Evolutionary conservation across 2,797 vertebrate species (phyloP), one percentile per base, ranked within the genome.

Genomic region (Typhlichthys eigenmanni): DNA sequence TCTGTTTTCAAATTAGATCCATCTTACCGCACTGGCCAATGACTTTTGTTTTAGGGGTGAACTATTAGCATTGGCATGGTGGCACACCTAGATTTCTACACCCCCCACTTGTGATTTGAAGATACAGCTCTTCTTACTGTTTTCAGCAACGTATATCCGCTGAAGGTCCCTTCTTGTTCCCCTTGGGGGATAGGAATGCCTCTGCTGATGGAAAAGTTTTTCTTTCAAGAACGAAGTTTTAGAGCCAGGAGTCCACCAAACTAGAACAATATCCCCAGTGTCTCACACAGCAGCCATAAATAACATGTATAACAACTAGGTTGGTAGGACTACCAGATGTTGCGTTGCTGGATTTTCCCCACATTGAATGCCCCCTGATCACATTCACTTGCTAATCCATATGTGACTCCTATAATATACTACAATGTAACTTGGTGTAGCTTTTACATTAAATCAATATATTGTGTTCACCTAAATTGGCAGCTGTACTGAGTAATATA

Each of bases 141-240:
- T 79, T 52, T 14, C n/a, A 72, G 64, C 82, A 82, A 51, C 74
- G 80, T 80, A 87, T 81, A 78, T 66, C 75, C 79, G 81, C 78
- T 71, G 85, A 73, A 75, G 72, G 62, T 62, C 47, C 66, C 58
- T 19, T 52, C 48, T 58, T 61, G 55, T 63, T 17, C 68, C 83
- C 82, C 81, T 76, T 62, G 14, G 69, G 82, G 85, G 65, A 85
- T 67, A 67, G 60, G 32, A 75, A 71, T 68, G 68, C 64, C 79
- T 84, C 74, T 89, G 87, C 88, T 84, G 76, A 80, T 74, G 77
- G 64, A 70, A 76, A 59, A 50, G 16, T 32, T 77, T 78, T 78
- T 58, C 64, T 11, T 62, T 19, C 64, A 74, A 66, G 85, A 75
- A 68, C 5, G 74, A 76, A 83, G 79, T 86, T 84, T 62, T 57